Conservation (phyloP, 2,797 vertebrate genomes). For the Coluber constrictor region DNA sequence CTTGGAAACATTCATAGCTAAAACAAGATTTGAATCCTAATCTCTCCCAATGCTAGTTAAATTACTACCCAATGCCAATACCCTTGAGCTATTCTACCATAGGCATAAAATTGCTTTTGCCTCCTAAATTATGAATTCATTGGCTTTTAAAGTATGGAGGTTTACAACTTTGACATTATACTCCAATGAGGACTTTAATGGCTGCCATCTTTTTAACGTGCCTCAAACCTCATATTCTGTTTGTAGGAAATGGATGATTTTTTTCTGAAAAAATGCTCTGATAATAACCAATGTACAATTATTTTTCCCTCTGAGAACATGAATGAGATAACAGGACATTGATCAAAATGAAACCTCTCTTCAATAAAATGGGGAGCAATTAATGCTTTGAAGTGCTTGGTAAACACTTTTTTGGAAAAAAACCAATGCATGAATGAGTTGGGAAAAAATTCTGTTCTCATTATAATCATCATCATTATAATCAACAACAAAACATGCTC, state of each 20-base stretch:
- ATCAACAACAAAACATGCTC: neutral
- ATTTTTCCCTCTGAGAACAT: fast-evolving
- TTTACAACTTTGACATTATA: constrained; percentile 19
- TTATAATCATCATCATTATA: neutral
- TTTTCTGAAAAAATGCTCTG: constrained; percentile 21
- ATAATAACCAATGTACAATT: constrained; percentile 5
- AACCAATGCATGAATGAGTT: neutral
- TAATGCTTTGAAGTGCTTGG: neutral
- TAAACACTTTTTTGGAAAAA: neutral
- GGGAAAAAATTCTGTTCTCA: neutral
- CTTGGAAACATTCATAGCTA: neutral
- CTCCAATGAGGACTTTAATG: neutral
- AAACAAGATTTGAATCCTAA: neutral
- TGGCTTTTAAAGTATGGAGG: constrained; percentile 9
- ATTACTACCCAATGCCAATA: neutral
- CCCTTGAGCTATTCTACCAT: neutral
- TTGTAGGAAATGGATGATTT: neutral
- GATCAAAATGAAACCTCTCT: constrained; percentile 4
- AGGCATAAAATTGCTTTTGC: neutral
- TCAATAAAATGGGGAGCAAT: neutral
- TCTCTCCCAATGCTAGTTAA: neutral
- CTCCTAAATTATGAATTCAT: neutral
- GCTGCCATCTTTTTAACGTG: neutral
- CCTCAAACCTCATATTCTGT: constrained; percentile 6
- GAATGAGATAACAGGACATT: fast-evolving